Conservation (phyloP, 2,888 invertebrate species). For the Malthinus seriepunctatus region DNA sequence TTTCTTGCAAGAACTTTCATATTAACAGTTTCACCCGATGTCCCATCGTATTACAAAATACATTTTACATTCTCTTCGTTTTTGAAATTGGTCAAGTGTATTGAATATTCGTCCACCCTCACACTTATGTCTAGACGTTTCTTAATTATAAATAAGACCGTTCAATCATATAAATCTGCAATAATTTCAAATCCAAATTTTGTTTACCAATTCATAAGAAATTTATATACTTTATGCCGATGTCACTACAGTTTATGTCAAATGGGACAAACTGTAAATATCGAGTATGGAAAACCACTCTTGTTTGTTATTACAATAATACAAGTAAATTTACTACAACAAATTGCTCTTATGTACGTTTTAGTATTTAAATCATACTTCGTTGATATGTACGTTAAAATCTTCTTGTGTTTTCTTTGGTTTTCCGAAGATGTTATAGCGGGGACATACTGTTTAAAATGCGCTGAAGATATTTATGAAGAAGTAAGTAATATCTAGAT, state of each 20-base stretch:
- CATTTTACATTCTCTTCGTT: not conserved
- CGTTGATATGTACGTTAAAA: not conserved
- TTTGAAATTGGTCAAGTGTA: not conserved
- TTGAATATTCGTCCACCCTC: not conserved
- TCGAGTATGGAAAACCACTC: not conserved
- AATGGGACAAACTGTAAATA: not conserved
- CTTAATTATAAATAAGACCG: not conserved
- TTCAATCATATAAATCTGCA: not conserved
- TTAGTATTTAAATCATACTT: not conserved
- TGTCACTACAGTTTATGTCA: not conserved
- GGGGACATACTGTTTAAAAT: not conserved
- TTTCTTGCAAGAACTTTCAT: not conserved
- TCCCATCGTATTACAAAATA: not conserved
- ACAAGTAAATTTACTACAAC: constrained; percentile 5
- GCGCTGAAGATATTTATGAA: not conserved
- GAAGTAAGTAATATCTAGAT: not conserved
- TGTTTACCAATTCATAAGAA: not conserved
- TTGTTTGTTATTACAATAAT: not conserved
- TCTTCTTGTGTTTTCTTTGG: not conserved
- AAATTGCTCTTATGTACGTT: not conserved
- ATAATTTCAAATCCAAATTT: not conserved
- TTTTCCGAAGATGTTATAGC: not conserved
- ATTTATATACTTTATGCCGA: not conserved
- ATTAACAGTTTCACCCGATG: not conserved
- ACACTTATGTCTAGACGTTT: not conserved